phyloP scores from a whole-genome alignment of 2,888 invertebrate species.

The Carcina quercana region DNA sequence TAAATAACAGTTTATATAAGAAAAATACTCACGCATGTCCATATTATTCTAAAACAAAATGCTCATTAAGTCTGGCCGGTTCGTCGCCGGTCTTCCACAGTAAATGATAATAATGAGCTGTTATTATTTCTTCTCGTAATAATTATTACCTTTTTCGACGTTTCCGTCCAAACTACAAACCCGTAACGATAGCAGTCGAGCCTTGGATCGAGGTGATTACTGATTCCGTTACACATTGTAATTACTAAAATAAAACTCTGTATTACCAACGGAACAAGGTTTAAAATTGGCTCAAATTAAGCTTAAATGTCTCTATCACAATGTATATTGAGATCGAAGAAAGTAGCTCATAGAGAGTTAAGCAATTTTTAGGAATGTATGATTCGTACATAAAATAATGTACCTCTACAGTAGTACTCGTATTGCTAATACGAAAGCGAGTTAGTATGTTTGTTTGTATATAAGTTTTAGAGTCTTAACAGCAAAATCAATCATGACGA shows the following conservation, averaged over 20 bases:
- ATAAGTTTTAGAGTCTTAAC: too few relatives aligned
- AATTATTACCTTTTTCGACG: slow-evolving; percentile 58
- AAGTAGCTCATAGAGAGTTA: too few relatives aligned
- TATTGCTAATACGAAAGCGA: too few relatives aligned
- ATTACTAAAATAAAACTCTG: slow-evolving; percentile 46
- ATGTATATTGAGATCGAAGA: background rate
- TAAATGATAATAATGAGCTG: slow-evolving; percentile 58
- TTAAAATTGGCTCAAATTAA: slow-evolving; percentile 34
- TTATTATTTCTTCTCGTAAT: slow-evolving; percentile 51
- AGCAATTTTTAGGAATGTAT: too few relatives aligned
- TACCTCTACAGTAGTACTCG: too few relatives aligned
- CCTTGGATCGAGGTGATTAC: slow-evolving; percentile 14
- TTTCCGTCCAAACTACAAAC: slow-evolving; percentile 52
- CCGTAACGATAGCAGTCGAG: slow-evolving; percentile 22
- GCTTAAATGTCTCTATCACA: too few relatives aligned
- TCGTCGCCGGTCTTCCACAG: slow-evolving; percentile 21
- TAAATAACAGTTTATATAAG: too few relatives aligned
- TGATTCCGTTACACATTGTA: slow-evolving; percentile 39
- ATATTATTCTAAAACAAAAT: slow-evolving; percentile 25
- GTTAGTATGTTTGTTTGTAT: too few relatives aligned
- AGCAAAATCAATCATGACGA: too few relatives aligned
- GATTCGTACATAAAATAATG: too few relatives aligned
- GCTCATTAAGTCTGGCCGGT: slow-evolving; percentile 46
- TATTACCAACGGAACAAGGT: slow-evolving; percentile 42
- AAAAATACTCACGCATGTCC: slow-evolving; percentile 17